Conservation (phyloP, 2,797 vertebrate species). For the Enteromius afrohamiltoni region DNA sequence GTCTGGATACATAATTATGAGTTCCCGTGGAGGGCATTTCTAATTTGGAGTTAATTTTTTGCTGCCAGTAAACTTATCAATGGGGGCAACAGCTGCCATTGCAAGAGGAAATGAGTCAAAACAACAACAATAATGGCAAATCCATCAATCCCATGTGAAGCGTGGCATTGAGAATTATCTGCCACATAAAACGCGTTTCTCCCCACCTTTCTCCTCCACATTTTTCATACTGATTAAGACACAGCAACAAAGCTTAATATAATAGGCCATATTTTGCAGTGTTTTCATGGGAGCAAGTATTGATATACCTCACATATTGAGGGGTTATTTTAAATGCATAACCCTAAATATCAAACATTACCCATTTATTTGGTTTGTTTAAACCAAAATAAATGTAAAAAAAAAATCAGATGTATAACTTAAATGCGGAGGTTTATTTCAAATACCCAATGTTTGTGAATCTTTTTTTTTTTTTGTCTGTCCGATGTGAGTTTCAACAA, state of each 20-base stretch:
- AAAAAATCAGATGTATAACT: neutral
- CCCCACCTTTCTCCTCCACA: conserved; percentile 3
- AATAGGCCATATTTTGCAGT: conserved; percentile 21
- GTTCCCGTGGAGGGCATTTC: conserved; percentile 62
- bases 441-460: neutral
- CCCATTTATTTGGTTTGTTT: neutral
- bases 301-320: neutral
- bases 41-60: conserved; percentile 67
- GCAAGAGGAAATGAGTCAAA: conserved; percentile 40
- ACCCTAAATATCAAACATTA: neutral
- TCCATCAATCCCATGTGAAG: conserved; percentile 37
- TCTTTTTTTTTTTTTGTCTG: too few relatives aligned
- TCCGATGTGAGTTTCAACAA: neutral
- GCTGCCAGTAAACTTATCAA: conserved; percentile 71
- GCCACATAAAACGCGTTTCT: conserved; percentile 33
- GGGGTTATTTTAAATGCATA: neutral
- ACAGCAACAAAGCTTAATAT: conserved; percentile 25
- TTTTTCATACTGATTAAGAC: conserved; percentile 23
- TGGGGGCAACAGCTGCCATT: conserved; percentile 66
- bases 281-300: neutral
- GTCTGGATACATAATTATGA: conserved; percentile 44
- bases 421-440: neutral
- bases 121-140: conserved; percentile 47
- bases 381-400: neutral
- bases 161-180: conserved; percentile 51